Evolutionary conservation across 2,888 invertebrate genomes (phyloP).

Genomic region (Orgyia antiqua): DNA sequence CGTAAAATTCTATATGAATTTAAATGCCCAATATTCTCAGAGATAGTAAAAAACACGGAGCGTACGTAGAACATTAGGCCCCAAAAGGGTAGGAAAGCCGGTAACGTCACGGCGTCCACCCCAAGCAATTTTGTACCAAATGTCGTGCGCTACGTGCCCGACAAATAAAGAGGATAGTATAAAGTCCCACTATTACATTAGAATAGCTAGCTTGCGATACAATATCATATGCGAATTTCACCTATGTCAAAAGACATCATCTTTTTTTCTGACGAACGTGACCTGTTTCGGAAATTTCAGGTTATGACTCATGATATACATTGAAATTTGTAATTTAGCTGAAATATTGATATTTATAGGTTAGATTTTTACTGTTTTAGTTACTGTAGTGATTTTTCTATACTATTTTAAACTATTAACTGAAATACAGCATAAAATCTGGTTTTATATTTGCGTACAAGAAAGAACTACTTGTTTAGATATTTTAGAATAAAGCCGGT

Average conservation of each 20-base stretch:
- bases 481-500: too few species aligned
- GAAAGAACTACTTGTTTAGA: too few species aligned
- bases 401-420: too few species aligned
- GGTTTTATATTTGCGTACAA: too few species aligned
- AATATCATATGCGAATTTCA: constrained; percentile 28
- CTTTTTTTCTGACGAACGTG: constrained; percentile 26
- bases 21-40: constrained; percentile 46
- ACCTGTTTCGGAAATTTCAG: too few species aligned
- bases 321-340: too few species aligned
- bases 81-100: constrained; percentile 52
- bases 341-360: too few species aligned
- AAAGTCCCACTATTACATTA: constrained; percentile 55
- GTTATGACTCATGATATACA: too few species aligned
- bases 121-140: constrained; percentile 75
- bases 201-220: constrained; percentile 49
- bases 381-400: too few species aligned
- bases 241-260: constrained; percentile 25
- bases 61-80: constrained; percentile 62
- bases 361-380: too few species aligned
- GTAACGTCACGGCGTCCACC: constrained; percentile 66
- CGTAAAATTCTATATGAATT: constrained; percentile 43
- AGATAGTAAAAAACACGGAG: constrained; percentile 54
- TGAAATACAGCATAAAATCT: too few species aligned
- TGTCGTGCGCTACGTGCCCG: constrained; percentile 71
- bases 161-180: constrained; percentile 71